Evolutionary conservation across 1,140 invertebrate species (phyloP).

Genomic region (Ips typographus): DNA sequence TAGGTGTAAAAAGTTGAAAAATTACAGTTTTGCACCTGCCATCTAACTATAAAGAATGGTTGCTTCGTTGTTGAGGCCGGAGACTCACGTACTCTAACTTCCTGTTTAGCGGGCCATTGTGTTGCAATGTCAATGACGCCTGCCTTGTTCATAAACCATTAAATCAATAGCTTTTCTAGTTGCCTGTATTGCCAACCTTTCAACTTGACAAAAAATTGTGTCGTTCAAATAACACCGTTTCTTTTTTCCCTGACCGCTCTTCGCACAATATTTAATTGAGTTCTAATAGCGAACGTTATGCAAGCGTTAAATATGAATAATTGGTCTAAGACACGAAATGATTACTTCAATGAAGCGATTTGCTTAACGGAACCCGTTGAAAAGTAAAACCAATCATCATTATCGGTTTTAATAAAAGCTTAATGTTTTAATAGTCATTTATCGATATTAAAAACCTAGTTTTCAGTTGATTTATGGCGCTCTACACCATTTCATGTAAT

Average conservation of each 20-base stretch:
- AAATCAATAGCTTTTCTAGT: slow-evolving; percentile 7
- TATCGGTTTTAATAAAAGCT: neutral
- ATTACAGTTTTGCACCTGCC: too few species aligned
- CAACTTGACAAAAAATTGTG: neutral
- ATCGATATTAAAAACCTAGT: neutral
- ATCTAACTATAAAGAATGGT: neutral
- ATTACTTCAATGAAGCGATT: slow-evolving; percentile 5
- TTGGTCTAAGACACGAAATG: neutral
- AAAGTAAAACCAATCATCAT: slow-evolving; percentile 11
- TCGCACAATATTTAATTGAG: slow-evolving; percentile 6
- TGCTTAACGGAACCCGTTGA: neutral
- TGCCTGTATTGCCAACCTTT: neutral
- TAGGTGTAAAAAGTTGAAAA: too few species aligned
- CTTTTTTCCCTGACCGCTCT: neutral
- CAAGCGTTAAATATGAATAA: slow-evolving; percentile 9
- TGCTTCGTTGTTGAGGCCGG: neutral
- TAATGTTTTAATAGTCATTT: neutral
- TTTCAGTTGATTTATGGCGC: neutral
- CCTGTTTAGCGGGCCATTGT: slow-evolving; percentile 10
- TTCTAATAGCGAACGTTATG: slow-evolving; percentile 7
- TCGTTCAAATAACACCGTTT: slow-evolving; percentile 2
- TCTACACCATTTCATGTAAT: too few species aligned
- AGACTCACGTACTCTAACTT: slow-evolving; percentile 15
- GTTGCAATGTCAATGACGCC: slow-evolving; percentile 14
- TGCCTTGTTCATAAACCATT: slow-evolving; percentile 2